A percentile compares a stretch with the other conserved stretches of the same genome.
phyloP scores from a whole-genome alignment of 2,888 invertebrate species.

The Athalia rosae region DNA sequence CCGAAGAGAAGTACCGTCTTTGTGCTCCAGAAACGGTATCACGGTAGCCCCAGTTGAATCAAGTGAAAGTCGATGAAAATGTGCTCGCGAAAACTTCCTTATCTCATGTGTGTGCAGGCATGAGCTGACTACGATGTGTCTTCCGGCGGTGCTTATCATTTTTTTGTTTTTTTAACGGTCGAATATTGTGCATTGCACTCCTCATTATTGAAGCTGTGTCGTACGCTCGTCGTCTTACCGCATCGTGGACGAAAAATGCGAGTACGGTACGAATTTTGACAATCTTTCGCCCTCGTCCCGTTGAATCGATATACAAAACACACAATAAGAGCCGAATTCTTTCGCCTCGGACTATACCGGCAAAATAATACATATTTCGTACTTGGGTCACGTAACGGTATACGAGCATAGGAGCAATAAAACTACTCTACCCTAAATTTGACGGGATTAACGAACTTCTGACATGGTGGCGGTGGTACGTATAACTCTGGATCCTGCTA shows the following conservation, averaged over 20 bases:
- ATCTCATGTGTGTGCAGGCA: not conserved
- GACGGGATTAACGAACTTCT: not conserved
- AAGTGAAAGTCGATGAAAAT: slow-evolving; percentile 3
- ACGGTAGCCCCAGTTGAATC: not conserved
- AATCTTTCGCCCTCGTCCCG: not conserved
- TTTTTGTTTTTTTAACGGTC: not conserved
- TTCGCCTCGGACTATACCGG: not conserved
- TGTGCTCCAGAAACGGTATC: not conserved
- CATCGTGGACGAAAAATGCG: not conserved
- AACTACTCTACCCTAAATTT: not conserved
- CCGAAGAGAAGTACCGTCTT: not conserved
- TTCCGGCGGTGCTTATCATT: slow-evolving; percentile 8
- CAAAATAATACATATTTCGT: too few species aligned
- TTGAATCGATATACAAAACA: not conserved
- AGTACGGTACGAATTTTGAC: not conserved
- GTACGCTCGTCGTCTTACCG: not conserved
- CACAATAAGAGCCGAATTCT: not conserved
- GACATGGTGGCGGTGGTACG: not conserved
- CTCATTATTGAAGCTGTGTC: not conserved
- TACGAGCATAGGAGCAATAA: too few species aligned
- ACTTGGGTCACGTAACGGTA: too few species aligned
- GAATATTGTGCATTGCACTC: not conserved
- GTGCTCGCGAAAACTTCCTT: not conserved
- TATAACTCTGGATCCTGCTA: too few species aligned
- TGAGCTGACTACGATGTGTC: not conserved